Conservation (phyloP, 2,888 invertebrate genomes). For the Drosophila kuntzei region DNA sequence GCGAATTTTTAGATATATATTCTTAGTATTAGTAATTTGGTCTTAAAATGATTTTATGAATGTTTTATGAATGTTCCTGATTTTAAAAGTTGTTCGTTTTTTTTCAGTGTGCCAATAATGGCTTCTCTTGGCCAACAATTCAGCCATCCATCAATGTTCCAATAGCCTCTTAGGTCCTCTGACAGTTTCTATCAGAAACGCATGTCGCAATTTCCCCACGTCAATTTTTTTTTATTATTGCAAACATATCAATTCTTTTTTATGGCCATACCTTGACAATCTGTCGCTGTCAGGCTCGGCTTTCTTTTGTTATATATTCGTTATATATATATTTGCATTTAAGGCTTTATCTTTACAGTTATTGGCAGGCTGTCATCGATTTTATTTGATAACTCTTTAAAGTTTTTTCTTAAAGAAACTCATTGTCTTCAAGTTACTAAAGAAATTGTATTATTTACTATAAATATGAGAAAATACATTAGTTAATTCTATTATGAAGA, state of each 20-base stretch:
- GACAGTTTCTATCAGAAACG: conserved; percentile 56
- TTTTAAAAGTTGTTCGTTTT: too few relatives aligned
- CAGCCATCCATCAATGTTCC: conserved; percentile 55
- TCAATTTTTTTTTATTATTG: conserved; percentile 24
- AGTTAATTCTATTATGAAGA: too few relatives aligned
- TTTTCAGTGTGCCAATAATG: conserved; percentile 15
- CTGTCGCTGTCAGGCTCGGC: conserved; percentile 14
- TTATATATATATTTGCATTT: conserved; percentile 15
- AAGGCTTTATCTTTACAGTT: conserved; percentile 2
- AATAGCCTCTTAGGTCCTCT: conserved; percentile 20
- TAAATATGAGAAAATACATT: neutral
- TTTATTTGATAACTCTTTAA: conserved; percentile 1
- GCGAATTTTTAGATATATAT: too few relatives aligned
- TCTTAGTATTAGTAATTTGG: too few relatives aligned
- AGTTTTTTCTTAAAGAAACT: neutral
- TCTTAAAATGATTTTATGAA: too few relatives aligned
- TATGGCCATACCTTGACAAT: conserved; percentile 29
- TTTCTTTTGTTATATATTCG: neutral
- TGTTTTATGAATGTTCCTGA: too few relatives aligned
- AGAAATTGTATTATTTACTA: neutral
- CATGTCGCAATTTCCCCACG: conserved; percentile 25
- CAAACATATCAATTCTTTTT: conserved; percentile 47
- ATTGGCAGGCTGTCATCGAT: conserved; percentile 1
- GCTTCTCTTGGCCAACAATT: conserved; percentile 26
- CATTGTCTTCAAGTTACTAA: neutral